phyloP scores from a whole-genome alignment of 2,113 vertebrate genomes.

The Acanthisitta chloris region DNA sequence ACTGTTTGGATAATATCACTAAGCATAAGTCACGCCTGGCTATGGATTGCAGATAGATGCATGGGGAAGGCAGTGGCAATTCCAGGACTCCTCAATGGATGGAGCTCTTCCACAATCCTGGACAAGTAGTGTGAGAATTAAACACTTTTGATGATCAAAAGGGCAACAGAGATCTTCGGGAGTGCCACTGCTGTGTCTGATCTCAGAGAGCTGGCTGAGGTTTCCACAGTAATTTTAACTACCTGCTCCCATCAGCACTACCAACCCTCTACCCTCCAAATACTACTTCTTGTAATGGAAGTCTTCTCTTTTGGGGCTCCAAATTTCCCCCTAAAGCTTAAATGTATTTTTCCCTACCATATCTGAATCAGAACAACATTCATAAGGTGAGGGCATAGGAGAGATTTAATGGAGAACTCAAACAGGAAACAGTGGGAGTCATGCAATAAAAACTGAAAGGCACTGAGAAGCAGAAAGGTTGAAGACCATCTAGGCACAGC shows the following conservation, averaged over 20 bases:
- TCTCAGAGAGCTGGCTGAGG: neutral
- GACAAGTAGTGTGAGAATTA: neutral
- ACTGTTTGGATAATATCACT: neutral
- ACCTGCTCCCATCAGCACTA: rapidly evolving
- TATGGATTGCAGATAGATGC: neutral
- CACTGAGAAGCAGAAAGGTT: neutral
- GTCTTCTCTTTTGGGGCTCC: neutral
- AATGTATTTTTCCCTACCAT: neutral
- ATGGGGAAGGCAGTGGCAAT: neutral
- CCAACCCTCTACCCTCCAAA: neutral
- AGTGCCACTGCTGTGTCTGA: neutral
- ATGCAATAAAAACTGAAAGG: neutral
- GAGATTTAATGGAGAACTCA: neutral
- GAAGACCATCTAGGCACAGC: neutral
- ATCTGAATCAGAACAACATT: neutral
- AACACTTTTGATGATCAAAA: neutral
- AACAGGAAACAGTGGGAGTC: neutral
- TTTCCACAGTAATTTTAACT: neutral
- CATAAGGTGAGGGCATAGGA: neutral
- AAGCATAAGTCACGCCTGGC: neutral
- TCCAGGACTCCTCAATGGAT: neutral
- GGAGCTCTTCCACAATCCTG: neutral
- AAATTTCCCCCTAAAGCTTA: neutral
- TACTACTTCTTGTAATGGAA: neutral
- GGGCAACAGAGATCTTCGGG: neutral